Conservation (phyloP, 2,113 vertebrate genomes). For the Cinclus mexicanus region DNA sequence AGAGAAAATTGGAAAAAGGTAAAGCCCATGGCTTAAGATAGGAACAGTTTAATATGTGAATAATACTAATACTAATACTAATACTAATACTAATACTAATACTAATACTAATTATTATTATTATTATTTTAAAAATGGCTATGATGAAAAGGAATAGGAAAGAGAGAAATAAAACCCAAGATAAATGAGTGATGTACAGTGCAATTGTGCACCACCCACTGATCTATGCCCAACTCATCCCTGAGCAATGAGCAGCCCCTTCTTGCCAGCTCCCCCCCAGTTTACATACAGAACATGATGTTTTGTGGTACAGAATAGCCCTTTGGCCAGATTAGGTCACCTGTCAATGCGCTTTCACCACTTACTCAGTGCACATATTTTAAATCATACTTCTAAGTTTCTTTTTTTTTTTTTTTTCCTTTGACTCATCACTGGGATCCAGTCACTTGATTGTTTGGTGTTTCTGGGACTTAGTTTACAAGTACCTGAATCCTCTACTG, state of each 20-base stretch:
- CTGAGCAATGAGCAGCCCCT: not conserved
- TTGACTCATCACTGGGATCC: not conserved
- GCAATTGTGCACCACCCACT: not conserved
- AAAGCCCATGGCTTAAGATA: not conserved
- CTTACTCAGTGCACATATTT: not conserved
- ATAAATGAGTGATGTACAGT: not conserved
- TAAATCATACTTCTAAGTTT: not conserved
- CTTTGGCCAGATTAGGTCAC: not conserved
- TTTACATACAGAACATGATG: not conserved
- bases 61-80: not conserved
- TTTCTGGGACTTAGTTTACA: not conserved
- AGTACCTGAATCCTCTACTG: not conserved
- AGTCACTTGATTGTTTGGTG: not conserved
- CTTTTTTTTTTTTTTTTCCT: fast-evolving
- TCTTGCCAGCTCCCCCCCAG: too few relatives aligned
- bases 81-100: not conserved
- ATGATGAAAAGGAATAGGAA: not conserved
- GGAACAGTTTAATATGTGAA: not conserved
- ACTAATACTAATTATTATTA: not conserved
- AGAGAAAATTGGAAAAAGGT: not conserved
- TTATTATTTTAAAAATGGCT: not conserved
- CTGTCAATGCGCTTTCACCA: not conserved
- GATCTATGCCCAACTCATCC: not conserved
- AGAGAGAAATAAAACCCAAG: not conserved
- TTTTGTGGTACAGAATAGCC: not conserved